A percentile compares a stretch with the other conserved stretches of the same genome.
Conservation (phyloP, 2,113 vertebrate genomes). For the Triplophysa dalaica region DNA sequence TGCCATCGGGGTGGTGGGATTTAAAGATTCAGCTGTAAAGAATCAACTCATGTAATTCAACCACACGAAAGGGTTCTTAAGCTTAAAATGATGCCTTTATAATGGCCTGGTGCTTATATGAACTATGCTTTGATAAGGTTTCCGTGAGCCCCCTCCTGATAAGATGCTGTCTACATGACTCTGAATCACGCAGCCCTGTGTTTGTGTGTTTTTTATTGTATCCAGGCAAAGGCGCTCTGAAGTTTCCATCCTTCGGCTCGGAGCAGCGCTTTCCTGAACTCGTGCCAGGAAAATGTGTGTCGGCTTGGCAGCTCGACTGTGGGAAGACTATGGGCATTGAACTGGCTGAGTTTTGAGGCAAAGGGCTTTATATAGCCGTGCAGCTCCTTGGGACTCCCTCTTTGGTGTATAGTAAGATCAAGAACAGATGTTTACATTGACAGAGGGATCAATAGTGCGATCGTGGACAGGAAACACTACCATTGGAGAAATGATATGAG, state of each 20-base stretch:
- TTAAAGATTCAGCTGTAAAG: neutral
- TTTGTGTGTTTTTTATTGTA: constrained; percentile 69
- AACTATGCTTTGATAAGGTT: constrained; percentile 53
- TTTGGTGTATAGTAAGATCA: constrained; percentile 70
- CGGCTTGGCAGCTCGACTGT: constrained; percentile 85
- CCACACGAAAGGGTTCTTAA: neutral
- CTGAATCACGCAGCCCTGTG: constrained; percentile 60
- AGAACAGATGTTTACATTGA: neutral
- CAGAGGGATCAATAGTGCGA: neutral
- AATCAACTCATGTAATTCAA: neutral
- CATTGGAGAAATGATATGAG: constrained; percentile 18
- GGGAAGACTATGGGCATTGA: constrained; percentile 80
- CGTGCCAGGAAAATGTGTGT: constrained; percentile 94
- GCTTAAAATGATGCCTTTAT: constrained; percentile 7
- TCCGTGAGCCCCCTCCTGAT: constrained; percentile 56
- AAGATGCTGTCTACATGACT: constrained; percentile 66
- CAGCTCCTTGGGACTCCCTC: constrained; percentile 73
- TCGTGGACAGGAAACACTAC: constrained; percentile 24
- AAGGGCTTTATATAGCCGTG: constrained; percentile 78
- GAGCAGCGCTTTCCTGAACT: constrained; percentile 96
- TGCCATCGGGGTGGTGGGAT: neutral
- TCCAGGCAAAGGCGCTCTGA: constrained; percentile 87
- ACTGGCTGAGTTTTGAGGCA: constrained; percentile 70
- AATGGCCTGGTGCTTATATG: constrained; percentile 37
- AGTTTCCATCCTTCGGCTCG: constrained; percentile 88